Base-by-base conservation (phyloP, 35 echinoderm and acorn worm genomes). In the Chiridota heheva region DNA sequence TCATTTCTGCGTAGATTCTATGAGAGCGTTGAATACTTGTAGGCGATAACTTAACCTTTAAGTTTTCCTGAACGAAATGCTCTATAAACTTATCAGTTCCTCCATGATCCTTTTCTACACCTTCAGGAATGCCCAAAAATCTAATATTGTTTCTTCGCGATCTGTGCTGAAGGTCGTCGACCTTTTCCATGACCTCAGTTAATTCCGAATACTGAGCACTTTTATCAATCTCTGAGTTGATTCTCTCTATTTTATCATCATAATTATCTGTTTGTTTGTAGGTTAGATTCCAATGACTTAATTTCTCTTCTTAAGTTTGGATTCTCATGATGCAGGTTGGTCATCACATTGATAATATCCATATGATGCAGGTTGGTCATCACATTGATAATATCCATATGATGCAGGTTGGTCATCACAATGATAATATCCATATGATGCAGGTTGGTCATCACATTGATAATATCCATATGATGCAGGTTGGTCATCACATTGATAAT, bases 401-500 rank as follows among this genome's bases (percentile, higher is more conserved):
- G n/a, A n/a, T n/a, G n/a, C n/a, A 60, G 13, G 20, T 60, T 60
- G 26, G 58, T 60, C 58, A 60, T 60, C 0, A 60, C 33, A 60
- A 28, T 31, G 17, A 60, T 60, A 24, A 60, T 60, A 5, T 60
- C 58, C 7, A 8, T 5, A 15, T n/a, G n/a, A n/a, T n/a, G n/a
- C n/a, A 60, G 13, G 20, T 60, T 60, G 26, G 58, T 60, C 58
- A 60, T 60, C 0, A 60, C 33, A 60, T 60, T 31, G 17, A 60
- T 60, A 24, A 60, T 60, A 5, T 60, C 58, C 7, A 8, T 5
- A 15, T n/a, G n/a, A n/a, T n/a, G n/a, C n/a, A 60, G 13, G 20
- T 60, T 60, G 26, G 58, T 60, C 58, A 60, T 60, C 0, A 60
- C 33, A 60, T 60, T 31, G 17, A 60, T 60, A 24, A 60, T 60